Evolutionary conservation across 2,113 vertebrate species (phyloP).

Genomic region (Trogon melanurus): DNA sequence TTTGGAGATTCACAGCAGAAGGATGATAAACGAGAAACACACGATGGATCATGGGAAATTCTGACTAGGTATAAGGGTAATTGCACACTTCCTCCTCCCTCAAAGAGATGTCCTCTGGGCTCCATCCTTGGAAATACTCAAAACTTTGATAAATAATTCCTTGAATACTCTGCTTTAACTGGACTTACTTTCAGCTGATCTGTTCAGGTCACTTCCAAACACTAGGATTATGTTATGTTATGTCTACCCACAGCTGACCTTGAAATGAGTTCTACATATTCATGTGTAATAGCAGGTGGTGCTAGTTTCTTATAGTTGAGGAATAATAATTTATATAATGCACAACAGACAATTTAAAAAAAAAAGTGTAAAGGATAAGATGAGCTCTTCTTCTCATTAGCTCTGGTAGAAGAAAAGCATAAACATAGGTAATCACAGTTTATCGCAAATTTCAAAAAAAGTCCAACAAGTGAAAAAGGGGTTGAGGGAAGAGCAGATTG

Average conservation of each 20-base stretch:
- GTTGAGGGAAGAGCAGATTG: background rate
- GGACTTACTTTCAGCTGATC: background rate
- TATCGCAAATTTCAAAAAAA: background rate
- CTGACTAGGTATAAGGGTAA: background rate
- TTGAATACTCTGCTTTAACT: background rate
- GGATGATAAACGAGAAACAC: no score
- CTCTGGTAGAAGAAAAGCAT: background rate
- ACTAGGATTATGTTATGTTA: background rate
- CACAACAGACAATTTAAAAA: background rate
- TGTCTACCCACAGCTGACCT: background rate
- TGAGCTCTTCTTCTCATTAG: background rate
- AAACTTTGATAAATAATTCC: background rate
- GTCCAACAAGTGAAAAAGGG: background rate
- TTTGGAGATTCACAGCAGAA: background rate
- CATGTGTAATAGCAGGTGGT: background rate
- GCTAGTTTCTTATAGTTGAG: background rate
- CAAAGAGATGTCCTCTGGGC: fast-evolving
- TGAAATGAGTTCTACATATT: background rate
- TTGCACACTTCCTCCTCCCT: fast-evolving
- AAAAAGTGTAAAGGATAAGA: background rate
- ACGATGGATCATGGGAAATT: background rate
- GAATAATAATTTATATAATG: background rate
- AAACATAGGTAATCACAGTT: background rate
- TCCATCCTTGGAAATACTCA: background rate
- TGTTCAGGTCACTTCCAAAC: background rate